Conservation (phyloP, 2,888 invertebrate species). For the Phoenoteleia sp. region DNA sequence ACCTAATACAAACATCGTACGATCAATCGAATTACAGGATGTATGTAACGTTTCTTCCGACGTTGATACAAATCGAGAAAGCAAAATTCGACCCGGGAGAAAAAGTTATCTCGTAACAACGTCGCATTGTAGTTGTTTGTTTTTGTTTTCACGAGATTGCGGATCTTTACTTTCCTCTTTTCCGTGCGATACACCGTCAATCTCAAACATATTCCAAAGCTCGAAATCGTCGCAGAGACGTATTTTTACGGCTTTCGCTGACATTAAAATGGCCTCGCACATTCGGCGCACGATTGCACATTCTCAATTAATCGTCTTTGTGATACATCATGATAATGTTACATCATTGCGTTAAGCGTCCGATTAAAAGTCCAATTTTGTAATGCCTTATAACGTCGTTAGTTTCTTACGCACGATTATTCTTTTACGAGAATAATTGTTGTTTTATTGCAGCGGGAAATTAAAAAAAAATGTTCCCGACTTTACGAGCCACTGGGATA, state of each 20-base stretch:
- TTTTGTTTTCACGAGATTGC: conserved; percentile 51
- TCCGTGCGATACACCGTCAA: conserved; percentile 37
- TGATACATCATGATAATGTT: not conserved
- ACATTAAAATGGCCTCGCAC: conserved; percentile 6
- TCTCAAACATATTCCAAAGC: conserved; percentile 8
- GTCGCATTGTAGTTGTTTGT: conserved; percentile 37
- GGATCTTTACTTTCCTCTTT: conserved; percentile 48
- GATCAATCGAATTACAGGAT: conserved; percentile 42
- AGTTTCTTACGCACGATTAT: not conserved
- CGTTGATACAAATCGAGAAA: conserved; percentile 54
- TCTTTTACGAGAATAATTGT: not conserved
- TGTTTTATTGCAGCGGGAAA: not conserved
- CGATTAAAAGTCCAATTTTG: not conserved
- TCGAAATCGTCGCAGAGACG: conserved; percentile 33
- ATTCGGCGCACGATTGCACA: not conserved
- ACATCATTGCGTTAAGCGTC: not conserved
- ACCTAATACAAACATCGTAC: conserved; percentile 5
- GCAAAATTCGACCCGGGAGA: conserved; percentile 48
- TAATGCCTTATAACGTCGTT: not conserved
- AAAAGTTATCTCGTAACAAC: conserved; percentile 45
- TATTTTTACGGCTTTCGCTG: conserved; percentile 30
- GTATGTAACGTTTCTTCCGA: conserved; percentile 46
- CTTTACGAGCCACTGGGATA: not conserved
- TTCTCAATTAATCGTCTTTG: conserved; percentile 11
- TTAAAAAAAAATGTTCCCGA: not conserved